Percentiles rank a stretch among this genome's conserved stretches.
phyloP scores from a whole-genome alignment of 2,888 invertebrate species.

The Pteria penguin region DNA sequence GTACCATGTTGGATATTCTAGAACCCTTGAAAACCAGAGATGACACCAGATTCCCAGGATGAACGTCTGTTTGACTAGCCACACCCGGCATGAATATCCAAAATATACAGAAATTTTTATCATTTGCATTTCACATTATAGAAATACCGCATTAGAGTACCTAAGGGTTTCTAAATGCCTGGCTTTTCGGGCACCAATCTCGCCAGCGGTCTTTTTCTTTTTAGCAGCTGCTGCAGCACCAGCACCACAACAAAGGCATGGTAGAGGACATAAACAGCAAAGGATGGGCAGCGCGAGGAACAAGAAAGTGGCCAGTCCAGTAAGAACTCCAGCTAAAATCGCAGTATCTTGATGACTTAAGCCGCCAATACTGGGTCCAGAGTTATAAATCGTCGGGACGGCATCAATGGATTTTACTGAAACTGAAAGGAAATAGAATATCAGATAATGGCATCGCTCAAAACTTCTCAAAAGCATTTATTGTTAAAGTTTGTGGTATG shows the following conservation, averaged over 20 bases:
- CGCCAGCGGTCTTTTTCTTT: slow-evolving; percentile 32
- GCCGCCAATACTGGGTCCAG: slow-evolving; percentile 50
- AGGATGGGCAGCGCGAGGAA: slow-evolving; percentile 58
- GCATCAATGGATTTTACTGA: slow-evolving; percentile 10
- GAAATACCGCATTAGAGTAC: too few species aligned
- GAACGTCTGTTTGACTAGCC: too few species aligned
- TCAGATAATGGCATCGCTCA: too few species aligned
- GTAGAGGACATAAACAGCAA: slow-evolving; percentile 59
- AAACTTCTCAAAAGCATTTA: too few species aligned
- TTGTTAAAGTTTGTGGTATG: too few species aligned
- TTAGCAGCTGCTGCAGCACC: slow-evolving; percentile 44
- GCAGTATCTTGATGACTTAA: slow-evolving; percentile 60
- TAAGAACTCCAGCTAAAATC: slow-evolving; percentile 58
- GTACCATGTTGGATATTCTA: too few species aligned
- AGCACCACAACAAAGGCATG: slow-evolving; percentile 33
- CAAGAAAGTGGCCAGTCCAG: slow-evolving; percentile 57
- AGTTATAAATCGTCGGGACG: slow-evolving; percentile 2
- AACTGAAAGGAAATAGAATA: neutral
- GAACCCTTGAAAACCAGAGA: too few species aligned
- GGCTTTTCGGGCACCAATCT: slow-evolving; percentile 27
- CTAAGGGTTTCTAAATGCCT: slow-evolving; percentile 20
- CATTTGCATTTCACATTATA: too few species aligned
- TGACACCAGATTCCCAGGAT: too few species aligned
- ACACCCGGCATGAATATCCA: too few species aligned
- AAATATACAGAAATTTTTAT: too few species aligned